These are phyloP conservation scores for Rhizoglyphus robini DNA, from an alignment of 1,140 invertebrate species.

Conservation along the genomic window DNA sequence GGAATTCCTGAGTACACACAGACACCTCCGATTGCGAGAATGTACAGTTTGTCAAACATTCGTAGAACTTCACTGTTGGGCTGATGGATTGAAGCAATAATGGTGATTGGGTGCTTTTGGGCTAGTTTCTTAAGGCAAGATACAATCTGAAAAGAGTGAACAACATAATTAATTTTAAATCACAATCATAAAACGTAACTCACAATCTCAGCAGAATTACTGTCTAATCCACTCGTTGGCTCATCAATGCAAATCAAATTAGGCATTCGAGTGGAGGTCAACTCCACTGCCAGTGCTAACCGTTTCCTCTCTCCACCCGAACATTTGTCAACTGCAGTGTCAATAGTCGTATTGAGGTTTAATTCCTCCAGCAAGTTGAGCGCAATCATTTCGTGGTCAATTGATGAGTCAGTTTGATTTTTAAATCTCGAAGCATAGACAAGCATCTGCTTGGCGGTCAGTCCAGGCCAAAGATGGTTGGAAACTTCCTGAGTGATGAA, in stretches of 20 bases:
- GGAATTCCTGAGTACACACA: slow-evolving; percentile 10
- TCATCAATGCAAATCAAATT: slow-evolving; percentile 29
- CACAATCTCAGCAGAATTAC: slow-evolving; percentile 3
- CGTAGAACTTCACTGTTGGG: neutral
- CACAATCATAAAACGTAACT: too few species aligned
- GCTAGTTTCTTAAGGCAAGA: neutral
- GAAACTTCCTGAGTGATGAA: neutral
- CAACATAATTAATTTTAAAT: neutral
- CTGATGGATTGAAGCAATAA: slow-evolving; percentile 11
- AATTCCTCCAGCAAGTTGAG: neutral
- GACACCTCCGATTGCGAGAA: slow-evolving; percentile 10
- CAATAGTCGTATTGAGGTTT: neutral
- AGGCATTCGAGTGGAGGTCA: slow-evolving; percentile 39
- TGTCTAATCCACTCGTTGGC: slow-evolving; percentile 38
- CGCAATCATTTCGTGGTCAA: slow-evolving; percentile 8
- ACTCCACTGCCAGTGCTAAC: slow-evolving; percentile 75
- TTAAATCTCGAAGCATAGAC: neutral
- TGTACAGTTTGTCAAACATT: slow-evolving; percentile 8
- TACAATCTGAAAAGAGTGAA: neutral
- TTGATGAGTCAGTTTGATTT: neutral
- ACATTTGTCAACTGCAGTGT: neutral
- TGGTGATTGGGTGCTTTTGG: neutral
- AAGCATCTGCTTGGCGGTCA: neutral
- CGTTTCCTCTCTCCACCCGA: slow-evolving; percentile 77
- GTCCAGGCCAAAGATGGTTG: neutral